Evolutionary conservation across 1,140 invertebrate species (phyloP), one percentile per base, ranked within the genome.

Genomic region (Pollicipes pollicipes): DNA sequence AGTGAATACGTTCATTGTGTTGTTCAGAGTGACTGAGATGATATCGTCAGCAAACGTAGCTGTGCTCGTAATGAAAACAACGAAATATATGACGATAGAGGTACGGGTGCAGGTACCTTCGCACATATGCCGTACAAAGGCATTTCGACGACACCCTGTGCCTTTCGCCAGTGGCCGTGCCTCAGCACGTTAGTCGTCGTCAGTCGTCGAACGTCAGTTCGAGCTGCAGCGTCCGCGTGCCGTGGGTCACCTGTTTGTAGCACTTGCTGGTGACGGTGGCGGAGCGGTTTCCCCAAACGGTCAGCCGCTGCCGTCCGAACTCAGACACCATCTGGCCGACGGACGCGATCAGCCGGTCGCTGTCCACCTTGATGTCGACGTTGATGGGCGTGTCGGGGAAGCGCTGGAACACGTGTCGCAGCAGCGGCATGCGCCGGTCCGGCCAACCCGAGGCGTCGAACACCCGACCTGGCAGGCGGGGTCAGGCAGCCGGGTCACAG

Each of bases 321-420:
- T 83, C 72, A 73, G 81, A 81, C 69, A 88, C 84, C 58, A 89
- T 78, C 63, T 83, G 78, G 70, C 84, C 81, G 29, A 87, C 85
- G 78, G 85, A 81, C 27, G 78, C 72, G 74, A 89, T 87, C 17
- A 90, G 81, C 70, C 79, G 75, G 76, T 87, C 83, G 76, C 86
- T 80, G 74, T 88, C 83, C 13, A 84, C 78, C 81, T 90, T 90
- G 32, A 90, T 84, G 76, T 90, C 88, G 75, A 90, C 86, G 75
- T 89, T 90, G 68, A 90, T 85, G n/a, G 86, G 85, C 35, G 84
- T 78, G 70, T 83, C 75, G 13, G 88, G 87, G 78, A 89, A 90
- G 66, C 78, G 76, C 73, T 83, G 78, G 75, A 88, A 89, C 8
- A 89, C 83, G 71, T 88, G 85, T 75, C 82, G 78, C 21, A 90